Conservation (phyloP, 2,888 invertebrate species). For the Ariolimax columbianus region DNA sequence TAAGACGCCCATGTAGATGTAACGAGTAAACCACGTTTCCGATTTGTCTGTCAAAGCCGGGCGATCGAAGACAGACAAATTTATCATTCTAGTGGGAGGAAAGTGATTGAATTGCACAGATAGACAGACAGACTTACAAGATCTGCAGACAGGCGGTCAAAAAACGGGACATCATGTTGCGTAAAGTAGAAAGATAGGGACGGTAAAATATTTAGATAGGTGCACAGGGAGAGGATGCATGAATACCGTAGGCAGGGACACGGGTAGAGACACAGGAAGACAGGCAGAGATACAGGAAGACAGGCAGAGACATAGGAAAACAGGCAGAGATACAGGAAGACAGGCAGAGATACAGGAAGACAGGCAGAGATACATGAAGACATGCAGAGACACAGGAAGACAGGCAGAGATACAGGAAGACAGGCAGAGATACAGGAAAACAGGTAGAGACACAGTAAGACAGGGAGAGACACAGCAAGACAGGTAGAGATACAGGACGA, state of each 20-base stretch:
- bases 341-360: too few relatives aligned
- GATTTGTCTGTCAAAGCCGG: background rate
- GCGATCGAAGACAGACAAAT: conserved; percentile 6
- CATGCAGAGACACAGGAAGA: conserved; percentile 1
- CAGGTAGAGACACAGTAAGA: background rate
- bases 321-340: too few relatives aligned
- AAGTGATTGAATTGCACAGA: background rate
- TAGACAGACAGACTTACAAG: conserved; percentile 6
- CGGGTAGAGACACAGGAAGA: background rate
- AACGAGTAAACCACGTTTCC: background rate
- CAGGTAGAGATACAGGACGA: too few relatives aligned
- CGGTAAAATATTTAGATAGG: background rate
- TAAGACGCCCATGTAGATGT: background rate
- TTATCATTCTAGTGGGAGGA: background rate
- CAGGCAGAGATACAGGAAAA: too few relatives aligned
- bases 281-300: too few relatives aligned
- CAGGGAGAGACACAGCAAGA: conserved; percentile 15
- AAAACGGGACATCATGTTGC: background rate
- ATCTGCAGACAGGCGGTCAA: background rate
- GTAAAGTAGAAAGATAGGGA: background rate
- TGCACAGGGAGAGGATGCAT: too few relatives aligned
- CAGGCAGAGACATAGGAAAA: too few relatives aligned
- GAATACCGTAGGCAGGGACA: too few relatives aligned
- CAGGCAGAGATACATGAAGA: background rate
- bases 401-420: too few relatives aligned